phyloP scores from a whole-genome alignment of 2,888 invertebrate genomes.

The Philereme vetulata region DNA sequence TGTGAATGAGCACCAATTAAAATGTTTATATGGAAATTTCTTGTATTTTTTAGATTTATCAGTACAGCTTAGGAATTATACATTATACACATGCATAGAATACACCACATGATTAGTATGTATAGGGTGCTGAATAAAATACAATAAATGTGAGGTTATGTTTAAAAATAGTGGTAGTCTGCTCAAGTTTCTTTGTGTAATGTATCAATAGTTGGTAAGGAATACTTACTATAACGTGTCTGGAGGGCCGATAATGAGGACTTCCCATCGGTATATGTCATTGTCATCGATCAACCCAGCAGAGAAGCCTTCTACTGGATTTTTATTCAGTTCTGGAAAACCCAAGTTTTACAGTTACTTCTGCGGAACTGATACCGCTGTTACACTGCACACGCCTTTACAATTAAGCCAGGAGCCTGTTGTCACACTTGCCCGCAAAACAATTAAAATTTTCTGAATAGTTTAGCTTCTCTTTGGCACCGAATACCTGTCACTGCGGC shows the following conservation, averaged over 20 bases:
- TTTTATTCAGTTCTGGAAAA: conserved; percentile 97
- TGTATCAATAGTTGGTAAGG: conserved; percentile 1
- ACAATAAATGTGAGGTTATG: conserved; percentile 35
- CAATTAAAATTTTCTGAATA: conserved; percentile 21
- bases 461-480: conserved; percentile 58
- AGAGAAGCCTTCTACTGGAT: conserved; percentile 99
- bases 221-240: conserved; percentile 98
- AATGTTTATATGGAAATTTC: no score
- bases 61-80: background rate
- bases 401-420: conserved; percentile 45
- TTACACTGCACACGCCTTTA: conserved; percentile 9
- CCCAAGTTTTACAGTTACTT: conserved; percentile 25
- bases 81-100: background rate
- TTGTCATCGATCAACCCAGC: conserved; percentile 99
- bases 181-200: conserved; percentile 13
- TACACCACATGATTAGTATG: background rate
- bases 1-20: no score
- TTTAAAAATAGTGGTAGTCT: conserved; percentile 38
- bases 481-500: conserved; percentile 66
- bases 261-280: conserved; percentile 99
- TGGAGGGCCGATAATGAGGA: conserved; percentile 99
- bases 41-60: no score
- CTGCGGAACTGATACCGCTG: conserved; percentile 1
- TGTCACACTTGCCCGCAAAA: conserved; percentile 53
- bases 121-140: conserved; percentile 15